phyloP scores from a whole-genome alignment of 2,113 vertebrate species.

The Chionomys nivalis region DNA sequence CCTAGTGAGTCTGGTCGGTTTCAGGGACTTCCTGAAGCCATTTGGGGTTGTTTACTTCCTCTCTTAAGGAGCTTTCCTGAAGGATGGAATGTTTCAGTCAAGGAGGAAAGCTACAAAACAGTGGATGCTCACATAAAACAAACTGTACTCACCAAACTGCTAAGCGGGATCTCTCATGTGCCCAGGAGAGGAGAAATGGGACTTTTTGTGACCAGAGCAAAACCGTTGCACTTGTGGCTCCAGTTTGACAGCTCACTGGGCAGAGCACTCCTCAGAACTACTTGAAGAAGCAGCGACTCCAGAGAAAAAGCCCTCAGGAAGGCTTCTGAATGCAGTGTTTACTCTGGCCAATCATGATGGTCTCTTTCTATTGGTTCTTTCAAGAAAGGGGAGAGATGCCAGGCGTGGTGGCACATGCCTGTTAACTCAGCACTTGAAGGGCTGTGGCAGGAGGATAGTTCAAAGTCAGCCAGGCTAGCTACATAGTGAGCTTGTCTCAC shows the following conservation, averaged over 20 bases:
- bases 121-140: neutral
- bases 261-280: neutral
- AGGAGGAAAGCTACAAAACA: neutral
- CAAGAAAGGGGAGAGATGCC: constrained; percentile 39
- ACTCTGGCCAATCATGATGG: neutral
- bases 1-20: neutral
- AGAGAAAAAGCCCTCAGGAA: neutral
- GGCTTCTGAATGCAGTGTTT: neutral
- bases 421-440: neutral
- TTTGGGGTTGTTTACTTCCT: neutral
- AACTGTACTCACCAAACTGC: neutral
- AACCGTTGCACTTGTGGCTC: neutral
- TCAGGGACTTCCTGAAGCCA: neutral
- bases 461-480: neutral
- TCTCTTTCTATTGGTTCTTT: constrained; percentile 22
- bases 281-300: neutral
- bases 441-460: neutral
- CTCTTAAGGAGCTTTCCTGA: neutral
- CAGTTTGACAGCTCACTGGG: neutral
- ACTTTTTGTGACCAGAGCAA: neutral
- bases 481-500: neutral
- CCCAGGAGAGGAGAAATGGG: neutral
- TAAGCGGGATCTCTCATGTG: neutral
- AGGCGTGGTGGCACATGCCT: neutral
- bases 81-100: neutral